Percentiles rank a stretch among this genome's conserved stretches.
Conservation (phyloP, 2,888 invertebrate genomes). For the Rotaria socialis region DNA sequence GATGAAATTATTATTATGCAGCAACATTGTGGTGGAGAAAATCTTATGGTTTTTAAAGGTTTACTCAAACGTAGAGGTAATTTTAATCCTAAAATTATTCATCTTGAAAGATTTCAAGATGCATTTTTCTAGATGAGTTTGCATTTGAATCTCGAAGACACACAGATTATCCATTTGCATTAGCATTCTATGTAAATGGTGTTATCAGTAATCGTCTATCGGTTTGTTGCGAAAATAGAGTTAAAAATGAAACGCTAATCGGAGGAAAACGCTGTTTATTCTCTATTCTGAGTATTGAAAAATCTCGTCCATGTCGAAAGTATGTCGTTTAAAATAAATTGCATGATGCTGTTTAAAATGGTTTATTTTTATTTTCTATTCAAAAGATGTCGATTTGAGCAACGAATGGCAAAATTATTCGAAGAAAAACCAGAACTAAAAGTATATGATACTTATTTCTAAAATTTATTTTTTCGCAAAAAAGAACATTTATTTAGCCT, state of each 20-base stretch:
- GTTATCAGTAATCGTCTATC: background rate
- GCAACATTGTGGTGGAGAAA: constrained; percentile 30
- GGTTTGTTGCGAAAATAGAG: constrained; percentile 4
- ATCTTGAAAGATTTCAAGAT: too few relatives aligned
- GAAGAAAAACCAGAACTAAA: background rate
- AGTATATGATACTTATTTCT: background rate
- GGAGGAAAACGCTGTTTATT: background rate
- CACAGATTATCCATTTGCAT: constrained; percentile 1
- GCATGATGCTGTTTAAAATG: background rate
- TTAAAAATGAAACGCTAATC: background rate
- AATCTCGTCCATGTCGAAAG: background rate
- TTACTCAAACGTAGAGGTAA: background rate
- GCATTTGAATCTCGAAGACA: background rate
- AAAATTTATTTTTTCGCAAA: background rate
- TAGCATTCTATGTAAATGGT: background rate
- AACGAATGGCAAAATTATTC: background rate
- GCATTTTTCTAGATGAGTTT: background rate
- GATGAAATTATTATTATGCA: constrained; percentile 27
- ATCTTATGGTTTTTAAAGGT: background rate
- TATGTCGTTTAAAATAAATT: background rate
- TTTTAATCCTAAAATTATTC: background rate
- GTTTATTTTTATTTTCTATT: background rate
- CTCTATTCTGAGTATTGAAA: background rate
- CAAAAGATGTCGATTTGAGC: constrained; percentile 17
- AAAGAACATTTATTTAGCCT: background rate